Conservation (phyloP, 2,113 vertebrate genomes). For the Heterocephalus glaber region DNA sequence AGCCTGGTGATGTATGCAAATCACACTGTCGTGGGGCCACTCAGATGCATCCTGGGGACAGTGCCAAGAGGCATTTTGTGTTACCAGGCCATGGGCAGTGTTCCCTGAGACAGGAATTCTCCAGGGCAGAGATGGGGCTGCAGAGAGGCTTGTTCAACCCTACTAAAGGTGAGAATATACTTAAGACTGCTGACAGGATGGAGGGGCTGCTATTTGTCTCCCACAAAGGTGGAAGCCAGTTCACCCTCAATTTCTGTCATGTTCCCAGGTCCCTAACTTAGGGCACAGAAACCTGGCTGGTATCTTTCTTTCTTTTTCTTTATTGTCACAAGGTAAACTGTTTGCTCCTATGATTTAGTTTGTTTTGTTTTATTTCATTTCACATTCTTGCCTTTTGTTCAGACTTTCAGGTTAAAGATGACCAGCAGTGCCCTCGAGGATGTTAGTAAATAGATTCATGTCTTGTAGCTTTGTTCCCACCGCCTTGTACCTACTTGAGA, state of each 20-base stretch:
- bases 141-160: not conserved
- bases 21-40: not conserved
- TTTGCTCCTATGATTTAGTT: not conserved
- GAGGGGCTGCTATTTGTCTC: not conserved
- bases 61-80: slow-evolving; percentile 61
- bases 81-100: not conserved
- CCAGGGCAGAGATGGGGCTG: slow-evolving; percentile 4
- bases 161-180: slow-evolving; percentile 7
- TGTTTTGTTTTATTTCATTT: not conserved
- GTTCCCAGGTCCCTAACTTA: not conserved
- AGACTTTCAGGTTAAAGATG: not conserved
- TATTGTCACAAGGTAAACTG: not conserved
- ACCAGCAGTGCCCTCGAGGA: not conserved
- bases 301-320: not conserved
- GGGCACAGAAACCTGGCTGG: not conserved
- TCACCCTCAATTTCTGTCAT: not conserved
- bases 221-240: not conserved
- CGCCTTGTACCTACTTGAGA: not conserved
- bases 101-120: slow-evolving; percentile 47
- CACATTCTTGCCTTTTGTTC: not conserved
- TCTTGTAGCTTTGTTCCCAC: not conserved
- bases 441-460: not conserved
- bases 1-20: slow-evolving; percentile 26
- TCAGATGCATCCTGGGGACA: not conserved
- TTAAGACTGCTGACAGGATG: slow-evolving; percentile 34